These are phyloP conservation scores for Phenganax subtilis DNA, from an alignment of 92 coral and sea anemone genomes.

Conservation along the genomic window DNA sequence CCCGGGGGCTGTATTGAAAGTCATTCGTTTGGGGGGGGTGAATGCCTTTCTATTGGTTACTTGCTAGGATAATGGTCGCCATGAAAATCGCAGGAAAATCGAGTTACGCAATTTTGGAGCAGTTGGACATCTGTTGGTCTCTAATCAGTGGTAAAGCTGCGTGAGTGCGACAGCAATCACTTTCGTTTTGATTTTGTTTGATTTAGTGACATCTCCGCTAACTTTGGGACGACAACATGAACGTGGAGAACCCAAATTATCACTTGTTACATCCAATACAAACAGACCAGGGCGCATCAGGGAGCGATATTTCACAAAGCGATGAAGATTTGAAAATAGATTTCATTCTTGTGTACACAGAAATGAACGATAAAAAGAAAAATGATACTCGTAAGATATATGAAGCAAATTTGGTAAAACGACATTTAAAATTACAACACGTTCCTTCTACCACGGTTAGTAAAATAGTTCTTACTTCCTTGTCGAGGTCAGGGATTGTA, in stretches of 20 bases:
- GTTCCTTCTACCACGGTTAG: constrained; percentile 24
- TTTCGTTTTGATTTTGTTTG: background rate
- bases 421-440: constrained; percentile 56
- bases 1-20: too few relatives aligned
- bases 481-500: too few relatives aligned
- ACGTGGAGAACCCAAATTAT: background rate
- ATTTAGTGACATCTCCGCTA: background rate
- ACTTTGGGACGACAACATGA: background rate
- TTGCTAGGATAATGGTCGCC: too few relatives aligned
- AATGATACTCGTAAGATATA: constrained; percentile 60
- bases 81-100: too few relatives aligned
- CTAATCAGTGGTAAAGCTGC: too few relatives aligned
- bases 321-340: constrained; percentile 52
- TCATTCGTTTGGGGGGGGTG: too few relatives aligned
- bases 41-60: too few relatives aligned
- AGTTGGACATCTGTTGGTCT: too few relatives aligned
- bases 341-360: constrained; percentile 64
- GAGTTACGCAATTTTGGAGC: too few relatives aligned
- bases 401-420: constrained; percentile 48
- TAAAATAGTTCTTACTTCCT: background rate
- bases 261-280: background rate
- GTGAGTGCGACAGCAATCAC: too few relatives aligned
- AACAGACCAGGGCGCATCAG: background rate
- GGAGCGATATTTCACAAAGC: background rate
- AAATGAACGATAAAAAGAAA: constrained; percentile 49